Base-by-base conservation (phyloP, 2,888 invertebrate species). In the Hypercompe scribonia region DNA sequence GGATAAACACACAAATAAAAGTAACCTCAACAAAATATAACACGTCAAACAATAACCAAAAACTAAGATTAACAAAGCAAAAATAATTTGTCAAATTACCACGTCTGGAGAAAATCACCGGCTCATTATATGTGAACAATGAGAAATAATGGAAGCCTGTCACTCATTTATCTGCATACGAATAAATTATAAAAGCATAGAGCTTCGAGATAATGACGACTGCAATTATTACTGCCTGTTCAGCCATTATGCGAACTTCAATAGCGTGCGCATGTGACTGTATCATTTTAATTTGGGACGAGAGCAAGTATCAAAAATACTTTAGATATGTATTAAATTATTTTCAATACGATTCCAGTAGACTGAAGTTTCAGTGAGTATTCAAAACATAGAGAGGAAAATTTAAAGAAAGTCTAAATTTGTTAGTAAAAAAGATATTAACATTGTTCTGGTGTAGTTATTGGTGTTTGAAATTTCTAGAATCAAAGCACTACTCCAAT, bases 161-260 rank as follows among this genome's bases (percentile, higher is more conserved):
- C 72, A 65, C 18, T 54, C 58, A 76, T 78, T 79, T 65, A 72
- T 68, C 65, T 46, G 64, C 74, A 81, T 65, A 75, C 63, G 72
- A 34, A 63, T 65, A 78, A 76, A 81, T 79, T 78, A 72, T 78
- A 74, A 54, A 67, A 58, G 76, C 70, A 78, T 75, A 73, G 69
- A 75, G 68, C 42, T 77, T 74, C 72, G 77, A 85, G 79, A 84
- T 83, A 84, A 84, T 82, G 85, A 83, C 63, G 82, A 58, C 63
- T 76, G 84, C 76, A 85, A 83, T 84, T 83, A 84, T 82, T 77
- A 54, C 70, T 83, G 77, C 64, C 75, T 83, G 72, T 65, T 82
- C 84, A 79, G 28, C 78, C 84, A 84, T 84, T 85, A 83, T 78
- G 71, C 70, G 68, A 65, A 46, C 36, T 73, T 84, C 76, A 84